Percentiles rank a stretch among this genome's conserved stretches.
These are phyloP conservation scores for Myiopsitta monachus DNA, from an alignment of 2,113 vertebrate species.

Conservation along the genomic window DNA sequence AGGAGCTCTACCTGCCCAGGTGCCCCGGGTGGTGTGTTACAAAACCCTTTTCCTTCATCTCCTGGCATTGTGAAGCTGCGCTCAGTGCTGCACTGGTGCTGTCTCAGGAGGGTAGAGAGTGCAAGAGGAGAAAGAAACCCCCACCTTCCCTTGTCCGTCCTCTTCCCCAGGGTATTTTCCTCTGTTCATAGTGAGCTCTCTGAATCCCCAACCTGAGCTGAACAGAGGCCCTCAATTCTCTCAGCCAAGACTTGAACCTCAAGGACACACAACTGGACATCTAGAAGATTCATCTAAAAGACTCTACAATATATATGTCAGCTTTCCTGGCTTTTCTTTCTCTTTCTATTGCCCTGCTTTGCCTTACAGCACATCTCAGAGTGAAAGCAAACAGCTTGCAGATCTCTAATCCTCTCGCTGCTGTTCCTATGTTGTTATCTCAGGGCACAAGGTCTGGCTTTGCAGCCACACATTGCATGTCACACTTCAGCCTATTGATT, in stretches of 20 bases:
- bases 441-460: not conserved
- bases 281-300: not conserved
- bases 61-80: fast-evolving
- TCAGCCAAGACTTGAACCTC: not conserved
- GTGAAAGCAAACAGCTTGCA: not conserved
- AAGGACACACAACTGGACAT: not conserved
- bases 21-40: not conserved
- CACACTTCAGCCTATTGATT: not conserved
- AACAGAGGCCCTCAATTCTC: not conserved
- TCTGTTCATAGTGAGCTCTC: not conserved
- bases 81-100: fast-evolving
- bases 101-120: not conserved
- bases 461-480: not conserved
- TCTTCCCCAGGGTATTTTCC: not conserved
- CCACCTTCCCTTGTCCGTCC: not conserved
- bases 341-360: not conserved
- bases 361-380: not conserved
- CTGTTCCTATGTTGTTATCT: not conserved
- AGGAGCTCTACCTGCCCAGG: not conserved
- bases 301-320: not conserved
- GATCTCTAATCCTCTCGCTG: not conserved
- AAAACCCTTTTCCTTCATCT: not conserved
- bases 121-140: not conserved
- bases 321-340: not conserved
- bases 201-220: not conserved